Conservation (phyloP, 2,113 vertebrate genomes). For the Climacteris rufus region DNA sequence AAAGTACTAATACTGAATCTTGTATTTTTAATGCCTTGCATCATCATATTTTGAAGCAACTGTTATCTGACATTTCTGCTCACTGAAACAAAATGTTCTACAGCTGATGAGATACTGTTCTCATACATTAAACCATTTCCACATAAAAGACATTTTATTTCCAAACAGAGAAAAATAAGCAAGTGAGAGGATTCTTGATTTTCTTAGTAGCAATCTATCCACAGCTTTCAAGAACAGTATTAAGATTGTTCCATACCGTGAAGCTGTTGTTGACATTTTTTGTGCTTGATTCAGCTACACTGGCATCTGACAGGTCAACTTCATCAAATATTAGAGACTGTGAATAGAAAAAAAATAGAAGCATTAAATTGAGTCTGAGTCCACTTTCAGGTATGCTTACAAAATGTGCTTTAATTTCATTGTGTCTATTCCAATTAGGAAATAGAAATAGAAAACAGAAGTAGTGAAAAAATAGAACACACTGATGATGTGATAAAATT, state of each 20-base stretch:
- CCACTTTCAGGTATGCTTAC: neutral
- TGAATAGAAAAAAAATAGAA: constrained; percentile 61
- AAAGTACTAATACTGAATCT: neutral
- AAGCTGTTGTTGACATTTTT: constrained; percentile 99
- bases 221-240: neutral
- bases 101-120: neutral
- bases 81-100: neutral
- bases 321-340: constrained; percentile 99
- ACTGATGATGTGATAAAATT: neutral
- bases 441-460: neutral
- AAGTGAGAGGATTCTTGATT: neutral
- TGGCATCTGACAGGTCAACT: constrained; percentile 98
- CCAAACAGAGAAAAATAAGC: neutral
- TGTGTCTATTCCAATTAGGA: neutral
- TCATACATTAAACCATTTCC: neutral
- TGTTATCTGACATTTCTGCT: neutral
- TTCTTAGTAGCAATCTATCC: neutral
- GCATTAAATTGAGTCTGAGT: neutral
- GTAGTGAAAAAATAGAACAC: neutral
- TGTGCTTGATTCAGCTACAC: constrained; percentile 97
- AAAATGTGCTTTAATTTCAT: neutral
- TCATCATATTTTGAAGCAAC: neutral
- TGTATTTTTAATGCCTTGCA: neutral
- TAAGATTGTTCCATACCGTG: constrained; percentile 81
- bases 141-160: neutral